Evolutionary conservation across 1,140 invertebrate species (phyloP).

Genomic region (Orchesella cincta): DNA sequence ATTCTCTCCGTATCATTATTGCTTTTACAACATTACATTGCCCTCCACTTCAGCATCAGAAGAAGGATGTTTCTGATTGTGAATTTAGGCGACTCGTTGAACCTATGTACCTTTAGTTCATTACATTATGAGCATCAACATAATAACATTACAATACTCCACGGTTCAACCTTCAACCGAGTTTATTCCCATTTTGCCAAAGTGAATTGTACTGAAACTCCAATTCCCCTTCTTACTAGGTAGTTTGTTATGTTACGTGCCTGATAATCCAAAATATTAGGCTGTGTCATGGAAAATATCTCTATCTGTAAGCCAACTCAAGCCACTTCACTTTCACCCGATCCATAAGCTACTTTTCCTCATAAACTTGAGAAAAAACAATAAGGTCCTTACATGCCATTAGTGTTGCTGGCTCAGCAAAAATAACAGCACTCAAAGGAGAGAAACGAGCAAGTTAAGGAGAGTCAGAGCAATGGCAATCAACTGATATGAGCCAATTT

Average conservation of each 20-base stretch:
- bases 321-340: not conserved
- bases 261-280: conserved; percentile 23
- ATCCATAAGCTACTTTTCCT: conserved; percentile 17
- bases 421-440: conserved; percentile 26
- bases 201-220: not conserved
- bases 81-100: not conserved
- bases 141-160: not conserved
- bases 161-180: not conserved
- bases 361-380: conserved; percentile 25
- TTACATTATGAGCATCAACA: not conserved
- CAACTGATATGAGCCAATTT: conserved; percentile 30
- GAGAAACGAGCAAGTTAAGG: conserved; percentile 20
- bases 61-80: no score
- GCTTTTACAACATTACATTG: no score
- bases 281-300: conserved; percentile 14
- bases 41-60: no score
- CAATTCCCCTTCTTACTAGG: no score
- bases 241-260: not conserved
- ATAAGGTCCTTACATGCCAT: conserved; percentile 29
- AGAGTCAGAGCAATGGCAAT: conserved; percentile 25
- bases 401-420: conserved; percentile 28
- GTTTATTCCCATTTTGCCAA: not conserved
- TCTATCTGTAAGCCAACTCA: conserved; percentile 1
- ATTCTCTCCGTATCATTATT: no score
- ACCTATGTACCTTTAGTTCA: not conserved